Percentiles rank a stretch among this genome's conserved stretches.
phyloP scores from a whole-genome alignment of 2,797 vertebrate genomes.

The Perdix hodgsoniae region DNA sequence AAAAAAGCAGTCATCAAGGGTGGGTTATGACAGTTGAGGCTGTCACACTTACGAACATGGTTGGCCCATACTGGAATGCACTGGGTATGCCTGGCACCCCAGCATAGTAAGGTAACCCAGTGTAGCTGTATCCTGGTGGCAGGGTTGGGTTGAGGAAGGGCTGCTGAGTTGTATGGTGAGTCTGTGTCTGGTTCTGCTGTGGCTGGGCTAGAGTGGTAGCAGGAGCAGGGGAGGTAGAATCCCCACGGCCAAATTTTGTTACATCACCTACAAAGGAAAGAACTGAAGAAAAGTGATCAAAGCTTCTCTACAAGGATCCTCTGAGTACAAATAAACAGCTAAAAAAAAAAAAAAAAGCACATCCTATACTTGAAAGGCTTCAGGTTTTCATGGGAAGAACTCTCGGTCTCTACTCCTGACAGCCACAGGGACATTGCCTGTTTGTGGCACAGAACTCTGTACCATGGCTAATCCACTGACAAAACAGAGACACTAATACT shows the following conservation, averaged over 20 bases:
- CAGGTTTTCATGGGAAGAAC: not conserved
- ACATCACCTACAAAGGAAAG: conserved; percentile 87
- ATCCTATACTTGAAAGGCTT: not conserved
- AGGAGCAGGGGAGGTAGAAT: conserved; percentile 94
- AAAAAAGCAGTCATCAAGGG: accelerated
- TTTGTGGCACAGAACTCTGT: not conserved
- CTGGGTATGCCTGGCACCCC: conserved; percentile 90
- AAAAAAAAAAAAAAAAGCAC: not conserved
- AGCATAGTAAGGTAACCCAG: conserved; percentile 93
- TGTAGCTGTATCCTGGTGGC: conserved; percentile 96
- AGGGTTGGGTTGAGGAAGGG: conserved; percentile 93
- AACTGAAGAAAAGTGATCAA: not conserved
- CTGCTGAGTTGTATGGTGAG: conserved; percentile 93
- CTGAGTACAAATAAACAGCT: not conserved
- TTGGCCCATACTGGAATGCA: conserved; percentile 94
- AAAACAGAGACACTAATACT: not conserved
- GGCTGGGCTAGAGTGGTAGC: conserved; percentile 88
- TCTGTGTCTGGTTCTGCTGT: conserved; percentile 90
- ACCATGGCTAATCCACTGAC: not conserved
- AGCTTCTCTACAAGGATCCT: not conserved
- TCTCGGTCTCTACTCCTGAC: not conserved
- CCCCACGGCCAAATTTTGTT: conserved; percentile 93
- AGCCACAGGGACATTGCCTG: not conserved
- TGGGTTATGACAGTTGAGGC: not conserved
- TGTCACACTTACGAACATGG: conserved; percentile 90